A percentile compares a stretch with the other conserved stretches of the same genome.
phyloP scores from a whole-genome alignment of 2,888 invertebrate species.

The Cylindroiulus punctatus region DNA sequence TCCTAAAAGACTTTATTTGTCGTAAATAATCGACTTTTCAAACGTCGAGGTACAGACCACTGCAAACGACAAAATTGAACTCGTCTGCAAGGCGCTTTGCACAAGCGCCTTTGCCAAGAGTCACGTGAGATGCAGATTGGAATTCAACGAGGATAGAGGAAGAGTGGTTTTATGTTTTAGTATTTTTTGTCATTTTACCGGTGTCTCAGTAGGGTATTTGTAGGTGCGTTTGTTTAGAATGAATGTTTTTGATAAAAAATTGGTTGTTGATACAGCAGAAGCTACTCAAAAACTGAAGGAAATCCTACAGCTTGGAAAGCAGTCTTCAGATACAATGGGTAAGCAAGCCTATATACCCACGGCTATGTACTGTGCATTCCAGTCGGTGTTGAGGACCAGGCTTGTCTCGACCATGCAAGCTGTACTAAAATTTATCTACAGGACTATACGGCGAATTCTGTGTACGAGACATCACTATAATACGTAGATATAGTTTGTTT shows the following conservation, averaged over 20 bases:
- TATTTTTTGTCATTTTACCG: background rate
- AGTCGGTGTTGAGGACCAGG: too few relatives aligned
- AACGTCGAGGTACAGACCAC: background rate
- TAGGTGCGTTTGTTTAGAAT: background rate
- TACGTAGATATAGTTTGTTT: too few relatives aligned
- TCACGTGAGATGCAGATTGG: constrained; percentile 2
- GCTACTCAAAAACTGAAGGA: constrained; percentile 58
- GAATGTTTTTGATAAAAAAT: constrained; percentile 20
- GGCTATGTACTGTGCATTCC: too few relatives aligned
- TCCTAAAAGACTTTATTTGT: background rate
- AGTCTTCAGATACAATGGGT: constrained; percentile 37
- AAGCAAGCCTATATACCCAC: background rate
- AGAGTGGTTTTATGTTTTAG: background rate
- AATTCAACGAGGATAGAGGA: background rate
- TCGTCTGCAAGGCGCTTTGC: background rate
- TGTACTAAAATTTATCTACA: too few relatives aligned
- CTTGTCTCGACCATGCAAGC: too few relatives aligned
- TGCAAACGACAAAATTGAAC: background rate
- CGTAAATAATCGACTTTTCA: background rate
- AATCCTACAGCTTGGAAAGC: constrained; percentile 56
- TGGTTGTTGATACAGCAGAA: constrained; percentile 53
- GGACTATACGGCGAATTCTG: too few relatives aligned
- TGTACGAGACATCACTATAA: too few relatives aligned
- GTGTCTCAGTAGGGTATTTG: background rate
- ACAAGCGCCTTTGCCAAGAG: background rate